Conservation (phyloP, 2,888 invertebrate genomes). For the Pemphredon lugubris region DNA sequence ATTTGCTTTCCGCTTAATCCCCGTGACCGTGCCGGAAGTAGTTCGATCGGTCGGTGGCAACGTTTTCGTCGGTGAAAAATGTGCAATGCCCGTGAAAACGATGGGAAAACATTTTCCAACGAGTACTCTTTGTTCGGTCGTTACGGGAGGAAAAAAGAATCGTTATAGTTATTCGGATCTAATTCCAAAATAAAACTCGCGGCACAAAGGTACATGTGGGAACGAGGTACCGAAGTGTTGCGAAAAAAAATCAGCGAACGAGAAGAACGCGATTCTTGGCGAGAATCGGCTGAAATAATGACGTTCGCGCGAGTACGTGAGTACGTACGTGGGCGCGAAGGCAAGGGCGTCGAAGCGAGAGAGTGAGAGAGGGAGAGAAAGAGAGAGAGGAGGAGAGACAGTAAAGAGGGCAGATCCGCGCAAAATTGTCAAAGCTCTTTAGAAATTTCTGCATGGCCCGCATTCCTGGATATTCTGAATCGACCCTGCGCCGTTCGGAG, state of each 20-base stretch:
- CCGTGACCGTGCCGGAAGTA: slow-evolving; percentile 27
- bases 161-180: no score
- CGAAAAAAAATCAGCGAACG: not conserved
- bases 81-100: not conserved
- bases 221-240: no score
- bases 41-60: not conserved
- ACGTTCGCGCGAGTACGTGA: no score
- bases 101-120: not conserved
- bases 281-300: not conserved
- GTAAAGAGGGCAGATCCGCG: slow-evolving; percentile 43
- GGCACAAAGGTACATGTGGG: no score
- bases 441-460: slow-evolving; percentile 64
- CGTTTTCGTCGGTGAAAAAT: not conserved
- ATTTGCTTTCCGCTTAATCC: slow-evolving; percentile 56
- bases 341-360: no score
- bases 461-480: slow-evolving; percentile 59
- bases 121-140: no score
- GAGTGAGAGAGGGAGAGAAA: slow-evolving; percentile 21
- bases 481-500: slow-evolving; percentile 33
- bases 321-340: no score
- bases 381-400: slow-evolving; percentile 23
- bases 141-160: no score
- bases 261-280: not conserved
- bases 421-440: slow-evolving; percentile 69
- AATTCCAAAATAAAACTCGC: no score